Percentiles rank a stretch among this genome's conserved stretches.
These are phyloP conservation scores for Siniperca undulata DNA, from an alignment of 2,797 vertebrate species.

Conservation along the genomic window DNA sequence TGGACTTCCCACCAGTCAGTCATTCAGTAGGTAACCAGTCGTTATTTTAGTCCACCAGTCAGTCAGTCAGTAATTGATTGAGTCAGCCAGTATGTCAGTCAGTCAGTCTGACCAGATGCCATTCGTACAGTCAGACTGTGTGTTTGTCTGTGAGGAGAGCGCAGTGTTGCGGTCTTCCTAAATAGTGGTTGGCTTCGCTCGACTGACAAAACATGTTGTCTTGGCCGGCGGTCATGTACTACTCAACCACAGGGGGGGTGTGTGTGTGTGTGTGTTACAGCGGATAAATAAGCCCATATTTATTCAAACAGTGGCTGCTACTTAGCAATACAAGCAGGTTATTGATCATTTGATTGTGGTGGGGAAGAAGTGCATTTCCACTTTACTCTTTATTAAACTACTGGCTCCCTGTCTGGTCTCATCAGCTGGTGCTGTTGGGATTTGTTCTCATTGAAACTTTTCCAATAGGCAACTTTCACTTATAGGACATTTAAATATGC, in stretches of 20 bases:
- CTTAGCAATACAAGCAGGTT: not conserved
- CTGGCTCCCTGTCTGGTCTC: not conserved
- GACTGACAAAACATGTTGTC: constrained; percentile 65
- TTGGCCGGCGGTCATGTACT: constrained; percentile 61
- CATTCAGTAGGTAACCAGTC: not conserved
- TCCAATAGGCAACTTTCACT: not conserved
- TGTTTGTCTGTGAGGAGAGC: constrained; percentile 51
- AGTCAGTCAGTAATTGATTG: not conserved
- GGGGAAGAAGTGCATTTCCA: constrained; percentile 3
- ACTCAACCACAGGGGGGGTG: constrained; percentile 70
- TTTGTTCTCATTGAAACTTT: not conserved
- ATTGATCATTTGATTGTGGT: constrained; percentile 39
- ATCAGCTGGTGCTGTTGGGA: not conserved
- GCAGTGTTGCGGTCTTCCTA: constrained; percentile 71
- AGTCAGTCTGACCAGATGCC: constrained; percentile 31
- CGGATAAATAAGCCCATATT: constrained; percentile 31
- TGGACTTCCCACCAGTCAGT: not conserved
- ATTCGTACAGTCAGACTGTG: constrained; percentile 28
- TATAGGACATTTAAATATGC: not conserved
- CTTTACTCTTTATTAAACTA: not conserved
- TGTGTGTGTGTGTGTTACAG: constrained; percentile 14
- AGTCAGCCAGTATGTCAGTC: not conserved
- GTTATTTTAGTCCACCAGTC: not conserved
- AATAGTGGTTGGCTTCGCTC: constrained; percentile 70
- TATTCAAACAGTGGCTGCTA: constrained; percentile 9